Evolutionary conservation across 2,113 vertebrate genomes (phyloP).

Genomic region (Corythaixoides concolor): DNA sequence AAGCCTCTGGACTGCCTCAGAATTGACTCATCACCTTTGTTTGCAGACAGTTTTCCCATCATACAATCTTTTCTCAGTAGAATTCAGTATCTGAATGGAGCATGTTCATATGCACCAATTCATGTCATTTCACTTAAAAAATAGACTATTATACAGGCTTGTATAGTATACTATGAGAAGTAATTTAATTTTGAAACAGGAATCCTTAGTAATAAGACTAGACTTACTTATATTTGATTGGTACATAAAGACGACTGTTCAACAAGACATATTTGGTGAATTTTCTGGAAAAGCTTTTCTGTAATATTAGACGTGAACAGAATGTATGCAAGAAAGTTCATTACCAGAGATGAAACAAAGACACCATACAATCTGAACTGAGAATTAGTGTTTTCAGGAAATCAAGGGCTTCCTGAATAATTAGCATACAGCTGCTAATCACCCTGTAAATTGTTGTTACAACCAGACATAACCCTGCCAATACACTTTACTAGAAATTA

Average conservation of each 20-base stretch:
- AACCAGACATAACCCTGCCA: conserved; percentile 51
- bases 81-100: neutral
- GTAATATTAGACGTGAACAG: neutral
- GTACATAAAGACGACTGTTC: neutral
- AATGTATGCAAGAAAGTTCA: conserved; percentile 2
- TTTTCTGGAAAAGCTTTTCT: neutral
- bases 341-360: conserved; percentile 47
- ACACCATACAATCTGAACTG: conserved; percentile 48
- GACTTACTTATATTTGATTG: neutral
- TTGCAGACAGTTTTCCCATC: neutral
- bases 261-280: neutral
- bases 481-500: conserved; percentile 21
- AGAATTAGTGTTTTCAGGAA: conserved; percentile 71
- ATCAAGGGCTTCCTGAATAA: conserved; percentile 46
- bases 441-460: conserved; percentile 56
- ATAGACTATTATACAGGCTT: neutral
- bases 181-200: neutral
- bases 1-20: neutral
- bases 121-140: neutral
- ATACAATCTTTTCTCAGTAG: neutral
- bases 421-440: conserved; percentile 79
- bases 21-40: neutral
- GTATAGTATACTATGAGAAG: neutral
- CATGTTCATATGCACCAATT: neutral
- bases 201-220: neutral